Percentiles rank a stretch among this genome's conserved stretches.
These are phyloP conservation scores for Pelagia noctiluca DNA, from an alignment of 30 jellyfish, hydroid and myxozoan genomes.

Conservation along the genomic window DNA sequence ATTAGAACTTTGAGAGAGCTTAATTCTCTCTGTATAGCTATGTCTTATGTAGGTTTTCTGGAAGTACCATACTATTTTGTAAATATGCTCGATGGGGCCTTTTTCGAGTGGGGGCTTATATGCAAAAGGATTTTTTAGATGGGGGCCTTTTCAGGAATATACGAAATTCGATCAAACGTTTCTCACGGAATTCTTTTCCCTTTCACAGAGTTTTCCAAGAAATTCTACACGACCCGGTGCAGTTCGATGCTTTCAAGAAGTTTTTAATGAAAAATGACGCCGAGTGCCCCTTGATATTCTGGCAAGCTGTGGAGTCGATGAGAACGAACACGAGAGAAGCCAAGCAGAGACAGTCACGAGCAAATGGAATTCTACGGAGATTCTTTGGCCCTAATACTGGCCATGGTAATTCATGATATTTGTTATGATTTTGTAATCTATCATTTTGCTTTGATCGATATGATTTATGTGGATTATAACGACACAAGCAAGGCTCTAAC, in stretches of 20 bases:
- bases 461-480: too few species aligned
- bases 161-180: too few species aligned
- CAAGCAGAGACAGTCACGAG: constrained; percentile 83
- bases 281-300: constrained; percentile 81
- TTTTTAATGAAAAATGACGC: constrained; percentile 68
- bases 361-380: constrained; percentile 83
- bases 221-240: constrained; percentile 74
- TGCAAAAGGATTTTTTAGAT: too few species aligned
- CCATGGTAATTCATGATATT: constrained; percentile 57
- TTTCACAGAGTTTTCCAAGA: constrained; percentile 83
- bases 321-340: constrained; percentile 80
- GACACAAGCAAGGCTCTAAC: too few species aligned
- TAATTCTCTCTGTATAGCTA: too few species aligned
- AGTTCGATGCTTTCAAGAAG: constrained; percentile 84
- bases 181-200: not conserved
- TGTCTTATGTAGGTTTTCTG: too few species aligned
- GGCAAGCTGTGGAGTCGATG: constrained; percentile 97
- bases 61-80: too few species aligned
- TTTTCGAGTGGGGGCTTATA: too few species aligned
- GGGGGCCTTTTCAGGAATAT: too few species aligned
- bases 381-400: constrained; percentile 86
- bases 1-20: too few species aligned
- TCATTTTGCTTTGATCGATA: too few species aligned
- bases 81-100: too few species aligned
- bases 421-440: not conserved